Conservation (phyloP, 2,888 invertebrate species). For the Leptinotarsa tumamoca region DNA sequence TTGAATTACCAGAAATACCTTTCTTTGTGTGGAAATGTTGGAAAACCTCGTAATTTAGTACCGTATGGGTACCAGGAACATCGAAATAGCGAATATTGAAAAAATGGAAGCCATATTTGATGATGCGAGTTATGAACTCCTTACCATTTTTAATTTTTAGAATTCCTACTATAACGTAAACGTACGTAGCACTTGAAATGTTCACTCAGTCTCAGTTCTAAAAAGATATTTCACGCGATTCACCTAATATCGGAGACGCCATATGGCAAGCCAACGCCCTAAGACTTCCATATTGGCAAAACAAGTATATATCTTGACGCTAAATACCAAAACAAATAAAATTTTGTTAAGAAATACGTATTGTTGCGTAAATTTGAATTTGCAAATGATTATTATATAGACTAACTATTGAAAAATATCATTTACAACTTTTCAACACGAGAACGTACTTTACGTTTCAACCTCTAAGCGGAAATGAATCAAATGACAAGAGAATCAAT, state of each 20-base stretch:
- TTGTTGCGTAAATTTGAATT: constrained; percentile 1
- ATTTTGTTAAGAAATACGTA: background rate
- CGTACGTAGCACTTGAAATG: constrained; percentile 10
- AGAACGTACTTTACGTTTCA: constrained; percentile 4
- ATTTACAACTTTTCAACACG: constrained; percentile 5
- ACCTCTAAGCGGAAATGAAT: constrained; percentile 19
- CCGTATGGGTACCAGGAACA: background rate
- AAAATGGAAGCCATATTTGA: constrained; percentile 18
- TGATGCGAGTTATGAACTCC: constrained; percentile 16
- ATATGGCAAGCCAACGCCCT: constrained; percentile 10
- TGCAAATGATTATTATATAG: background rate
- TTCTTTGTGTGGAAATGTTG: background rate
- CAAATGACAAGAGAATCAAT: background rate
- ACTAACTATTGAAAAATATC: constrained; percentile 5
- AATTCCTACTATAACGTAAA: constrained; percentile 9
- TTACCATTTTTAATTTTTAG: constrained; percentile 14
- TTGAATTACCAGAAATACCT: background rate
- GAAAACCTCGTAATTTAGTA: background rate
- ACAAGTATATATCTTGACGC: constrained; percentile 3
- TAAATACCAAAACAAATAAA: constrained; percentile 1
- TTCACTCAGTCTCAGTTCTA: constrained; percentile 18
- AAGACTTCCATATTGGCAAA: constrained; percentile 10
- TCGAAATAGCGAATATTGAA: constrained; percentile 15
- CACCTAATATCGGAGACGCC: constrained; percentile 13
- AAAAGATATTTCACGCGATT: constrained; percentile 1